A percentile compares a stretch with the other conserved stretches of the same genome.
phyloP scores from a whole-genome alignment of 2,113 vertebrate species.

The Actenoides hombroni region DNA sequence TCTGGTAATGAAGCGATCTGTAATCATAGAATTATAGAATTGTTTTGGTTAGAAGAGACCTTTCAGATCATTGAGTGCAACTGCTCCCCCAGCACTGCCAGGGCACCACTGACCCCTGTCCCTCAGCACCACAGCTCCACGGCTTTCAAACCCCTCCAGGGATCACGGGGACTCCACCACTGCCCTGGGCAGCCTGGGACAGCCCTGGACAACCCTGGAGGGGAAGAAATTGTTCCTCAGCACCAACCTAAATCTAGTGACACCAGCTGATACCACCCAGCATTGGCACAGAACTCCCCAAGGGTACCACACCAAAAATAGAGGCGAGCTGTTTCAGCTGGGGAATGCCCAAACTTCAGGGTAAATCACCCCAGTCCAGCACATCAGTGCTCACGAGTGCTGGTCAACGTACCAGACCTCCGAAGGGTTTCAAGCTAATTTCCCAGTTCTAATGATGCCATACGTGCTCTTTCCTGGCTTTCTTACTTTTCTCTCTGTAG shows the following conservation, averaged over 20 bases:
- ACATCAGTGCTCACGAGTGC: rapidly evolving
- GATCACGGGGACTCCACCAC: neutral
- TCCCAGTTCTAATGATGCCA: neutral
- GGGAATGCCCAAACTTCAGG: neutral
- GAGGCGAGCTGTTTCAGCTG: neutral
- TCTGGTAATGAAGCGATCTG: neutral
- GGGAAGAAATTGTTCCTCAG: neutral
- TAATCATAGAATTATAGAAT: neutral
- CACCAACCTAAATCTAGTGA: neutral
- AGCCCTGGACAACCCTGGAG: neutral
- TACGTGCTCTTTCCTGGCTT: neutral
- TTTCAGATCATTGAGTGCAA: neutral
- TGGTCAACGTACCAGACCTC: rapidly evolving
- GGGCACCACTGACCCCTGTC: neutral
- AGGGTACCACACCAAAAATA: neutral
- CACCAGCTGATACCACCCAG: neutral
- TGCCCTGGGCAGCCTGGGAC: neutral
- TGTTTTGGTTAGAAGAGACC: neutral
- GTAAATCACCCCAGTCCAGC: neutral
- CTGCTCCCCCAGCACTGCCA: neutral
- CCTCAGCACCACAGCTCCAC: neutral
- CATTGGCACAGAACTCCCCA: neutral
- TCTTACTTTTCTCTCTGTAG: conserved; percentile 44
- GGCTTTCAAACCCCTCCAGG: neutral
- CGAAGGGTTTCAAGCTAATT: neutral